phyloP scores from a whole-genome alignment of 2,113 vertebrate species.

The Cheirogaleus medius region DNA sequence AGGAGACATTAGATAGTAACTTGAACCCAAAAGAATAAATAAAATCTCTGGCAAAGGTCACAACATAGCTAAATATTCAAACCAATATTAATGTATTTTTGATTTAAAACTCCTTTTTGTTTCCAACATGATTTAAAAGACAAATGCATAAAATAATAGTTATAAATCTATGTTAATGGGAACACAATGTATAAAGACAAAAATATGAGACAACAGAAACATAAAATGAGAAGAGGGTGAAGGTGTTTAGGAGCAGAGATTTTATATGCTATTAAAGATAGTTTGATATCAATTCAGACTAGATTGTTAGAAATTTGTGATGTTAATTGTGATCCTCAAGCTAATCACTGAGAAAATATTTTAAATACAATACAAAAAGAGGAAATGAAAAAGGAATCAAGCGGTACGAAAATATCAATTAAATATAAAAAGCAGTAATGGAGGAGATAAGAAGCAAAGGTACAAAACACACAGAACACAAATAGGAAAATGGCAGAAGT shows the following conservation, averaged over 20 bases:
- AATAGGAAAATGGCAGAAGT: neutral
- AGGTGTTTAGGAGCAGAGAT: neutral
- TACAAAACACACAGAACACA: neutral
- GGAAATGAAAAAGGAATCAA: neutral
- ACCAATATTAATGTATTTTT: neutral
- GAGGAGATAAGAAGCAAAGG: neutral
- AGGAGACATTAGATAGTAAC: neutral
- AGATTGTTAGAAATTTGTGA: neutral
- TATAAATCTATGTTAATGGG: neutral
- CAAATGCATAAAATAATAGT: neutral
- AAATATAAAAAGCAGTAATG: neutral
- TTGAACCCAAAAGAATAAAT: neutral
- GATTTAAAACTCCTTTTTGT: neutral
- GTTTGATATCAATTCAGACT: neutral
- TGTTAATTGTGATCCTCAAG: neutral
- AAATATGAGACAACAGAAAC: neutral
- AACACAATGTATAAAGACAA: neutral
- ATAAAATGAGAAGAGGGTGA: neutral
- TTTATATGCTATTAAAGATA: neutral
- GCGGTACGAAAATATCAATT: neutral
- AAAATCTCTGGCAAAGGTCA: neutral
- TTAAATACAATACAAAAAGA: neutral
- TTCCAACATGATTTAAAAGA: neutral
- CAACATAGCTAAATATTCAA: neutral
- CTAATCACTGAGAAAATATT: neutral